Base-by-base conservation (phyloP, 2,888 invertebrate genomes). In the Xestia xanthographa region DNA sequence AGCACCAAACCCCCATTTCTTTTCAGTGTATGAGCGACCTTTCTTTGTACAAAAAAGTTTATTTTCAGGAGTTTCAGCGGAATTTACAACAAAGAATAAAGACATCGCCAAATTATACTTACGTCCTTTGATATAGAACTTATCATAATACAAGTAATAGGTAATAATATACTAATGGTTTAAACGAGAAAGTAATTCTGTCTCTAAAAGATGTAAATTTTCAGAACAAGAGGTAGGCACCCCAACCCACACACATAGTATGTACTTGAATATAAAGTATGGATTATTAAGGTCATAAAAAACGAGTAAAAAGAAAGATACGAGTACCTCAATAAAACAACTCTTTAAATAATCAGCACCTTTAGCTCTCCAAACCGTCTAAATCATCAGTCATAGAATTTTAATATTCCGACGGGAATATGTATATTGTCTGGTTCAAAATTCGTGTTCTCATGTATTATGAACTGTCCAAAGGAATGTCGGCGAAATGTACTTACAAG, bases 401-500 rank as follows among this genome's bases (percentile, higher is more conserved):
- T 43, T 41, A 8, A 20, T 48, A 75, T 67, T 29, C 50, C 29
- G 29, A 60, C 38, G 41, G 34, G 14, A 56, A 29, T 48, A 73
- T 50, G 38, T 60, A 66, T 50, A 82, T 50, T 83, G 66, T 41
- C 38, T 53, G 58, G 34, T 60, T 67, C 58, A 67, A 74, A 72
- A 74, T 72, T 76, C 34, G 34, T 56, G 75, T 82, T 84, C 80
- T 71, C 75, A 73, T 82, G 77, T 83, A 85, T 80, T 81, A 86
- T 86, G 78, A 88, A 78, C 78, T 80, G 84, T 86, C 86, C 86
- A 82, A 86, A 88, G 89, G 86, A 89, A 89, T 90, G 89, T 88
- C 87, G 85, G 90, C 56, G 80, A 87, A 88, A 90, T 90, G 87
- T 86, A 87, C 84, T 73, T 71, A 67, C 69, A 53, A 84, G 87